phyloP scores from a whole-genome alignment of 2,797 vertebrate genomes.

The Myripristis murdjan region DNA sequence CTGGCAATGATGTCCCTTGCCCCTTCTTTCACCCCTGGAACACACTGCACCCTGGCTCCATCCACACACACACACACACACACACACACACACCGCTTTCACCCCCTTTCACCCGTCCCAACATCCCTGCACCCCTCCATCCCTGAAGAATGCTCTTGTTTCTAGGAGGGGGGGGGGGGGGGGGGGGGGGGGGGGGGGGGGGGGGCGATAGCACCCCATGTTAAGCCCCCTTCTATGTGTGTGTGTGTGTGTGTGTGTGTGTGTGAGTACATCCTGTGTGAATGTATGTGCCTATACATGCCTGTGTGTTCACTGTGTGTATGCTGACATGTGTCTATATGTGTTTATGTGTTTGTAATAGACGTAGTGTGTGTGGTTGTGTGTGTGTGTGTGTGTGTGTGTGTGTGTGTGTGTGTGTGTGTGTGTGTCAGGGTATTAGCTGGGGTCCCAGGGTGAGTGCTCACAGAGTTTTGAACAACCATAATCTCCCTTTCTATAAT shows the following conservation, averaged over 20 bases:
- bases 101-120: slow-evolving; percentile 8
- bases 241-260: slow-evolving; percentile 1
- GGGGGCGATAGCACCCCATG: too few relatives aligned
- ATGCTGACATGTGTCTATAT: not conserved
- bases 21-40: slow-evolving; percentile 86
- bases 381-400: slow-evolving; percentile 33
- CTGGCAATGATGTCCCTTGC: slow-evolving; percentile 75
- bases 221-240: slow-evolving; percentile 43
- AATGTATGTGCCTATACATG: not conserved
- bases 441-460: slow-evolving; percentile 86
- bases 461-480: slow-evolving; percentile 88
- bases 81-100: slow-evolving; percentile 71
- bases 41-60: slow-evolving; percentile 53
- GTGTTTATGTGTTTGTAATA: not conserved
- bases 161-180: too few relatives aligned
- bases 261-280: not conserved
- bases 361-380: not conserved
- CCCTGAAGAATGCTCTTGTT: slow-evolving; percentile 50
- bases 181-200: too few relatives aligned
- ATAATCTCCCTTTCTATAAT: slow-evolving; percentile 88
- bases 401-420: slow-evolving; percentile 50
- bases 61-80: slow-evolving; percentile 13
- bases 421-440: slow-evolving; percentile 71
- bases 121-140: slow-evolving; percentile 45
- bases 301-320: too few relatives aligned